A percentile compares a stretch with the other conserved stretches of the same genome.
phyloP scores from a whole-genome alignment of 1,140 invertebrate species.

The Drosophila dunni region DNA sequence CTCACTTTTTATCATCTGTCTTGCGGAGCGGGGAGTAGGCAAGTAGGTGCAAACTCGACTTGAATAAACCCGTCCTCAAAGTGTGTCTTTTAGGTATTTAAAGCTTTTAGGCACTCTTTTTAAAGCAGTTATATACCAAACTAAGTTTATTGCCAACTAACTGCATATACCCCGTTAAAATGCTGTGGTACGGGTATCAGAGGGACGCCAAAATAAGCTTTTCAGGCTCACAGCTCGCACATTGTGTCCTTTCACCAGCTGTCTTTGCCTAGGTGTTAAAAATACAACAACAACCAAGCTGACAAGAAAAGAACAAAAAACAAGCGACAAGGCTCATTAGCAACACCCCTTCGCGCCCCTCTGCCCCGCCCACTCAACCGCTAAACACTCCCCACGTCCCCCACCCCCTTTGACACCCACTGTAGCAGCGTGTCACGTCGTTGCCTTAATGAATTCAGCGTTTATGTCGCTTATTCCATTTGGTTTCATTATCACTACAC shows the following conservation, averaged over 20 bases:
- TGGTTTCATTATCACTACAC: conserved; percentile 78
- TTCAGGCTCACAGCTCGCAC: conserved; percentile 14
- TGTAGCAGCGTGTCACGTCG: conserved; percentile 61
- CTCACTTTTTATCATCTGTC: conserved; percentile 17
- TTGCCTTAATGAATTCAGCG: conserved; percentile 82
- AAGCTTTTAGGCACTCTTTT: background rate
- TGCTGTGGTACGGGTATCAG: background rate
- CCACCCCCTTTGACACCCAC: background rate
- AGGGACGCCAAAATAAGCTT: conserved; percentile 11
- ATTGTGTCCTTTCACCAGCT: conserved; percentile 53
- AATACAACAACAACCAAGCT: conserved; percentile 41
- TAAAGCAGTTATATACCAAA: background rate
- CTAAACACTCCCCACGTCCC: background rate
- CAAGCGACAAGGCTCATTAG: conserved; percentile 68
- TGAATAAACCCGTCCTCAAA: background rate
- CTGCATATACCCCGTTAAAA: background rate
- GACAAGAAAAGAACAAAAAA: conserved; percentile 39
- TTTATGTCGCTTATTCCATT: conserved; percentile 84
- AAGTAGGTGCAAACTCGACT: background rate
- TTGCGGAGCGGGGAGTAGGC: background rate
- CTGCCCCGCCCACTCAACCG: background rate
- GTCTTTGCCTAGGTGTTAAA: conserved; percentile 76
- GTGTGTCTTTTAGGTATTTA: too few species aligned
- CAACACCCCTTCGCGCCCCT: conserved; percentile 24
- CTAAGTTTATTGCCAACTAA: background rate